phyloP scores from a whole-genome alignment of 23 tunicate species.

The Styela clava region DNA sequence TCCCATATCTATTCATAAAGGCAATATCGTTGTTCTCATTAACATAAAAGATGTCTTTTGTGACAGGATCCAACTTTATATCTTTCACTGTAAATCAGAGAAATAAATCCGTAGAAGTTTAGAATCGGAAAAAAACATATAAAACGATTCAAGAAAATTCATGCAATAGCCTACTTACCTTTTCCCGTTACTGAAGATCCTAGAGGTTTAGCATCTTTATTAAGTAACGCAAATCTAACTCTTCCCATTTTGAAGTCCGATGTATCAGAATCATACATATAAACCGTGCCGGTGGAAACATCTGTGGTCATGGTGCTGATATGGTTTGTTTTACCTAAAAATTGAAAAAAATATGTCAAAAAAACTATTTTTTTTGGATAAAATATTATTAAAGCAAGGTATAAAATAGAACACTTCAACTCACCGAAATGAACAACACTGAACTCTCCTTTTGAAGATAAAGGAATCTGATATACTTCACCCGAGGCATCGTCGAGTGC shows the following conservation, averaged over 20 bases:
- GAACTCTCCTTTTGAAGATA: not conserved
- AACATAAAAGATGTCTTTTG: not conserved
- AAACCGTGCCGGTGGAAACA: not conserved
- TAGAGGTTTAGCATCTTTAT: not conserved
- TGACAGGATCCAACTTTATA: not conserved
- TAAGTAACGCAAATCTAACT: not conserved
- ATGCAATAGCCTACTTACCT: no score
- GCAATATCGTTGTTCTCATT: not conserved
- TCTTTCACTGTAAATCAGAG: not conserved
- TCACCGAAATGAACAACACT: not conserved
- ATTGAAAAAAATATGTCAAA: no score
- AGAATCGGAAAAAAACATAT: no score
- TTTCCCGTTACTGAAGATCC: not conserved
- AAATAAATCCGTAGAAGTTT: no score
- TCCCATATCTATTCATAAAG: not conserved
- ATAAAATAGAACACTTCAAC: not conserved
- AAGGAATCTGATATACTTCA: constrained; percentile 12
- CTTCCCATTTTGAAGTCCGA: not conserved
- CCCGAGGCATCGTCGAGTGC: not conserved
- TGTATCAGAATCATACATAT: not conserved
- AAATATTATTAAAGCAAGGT: no score
- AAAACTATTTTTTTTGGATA: no score
- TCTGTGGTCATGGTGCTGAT: not conserved
- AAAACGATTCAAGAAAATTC: no score
- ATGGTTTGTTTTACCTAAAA: not conserved